Evolutionary conservation across 92 coral and sea anemone genomes (phyloP).

Genomic region (Isaurus tuberculatus): DNA sequence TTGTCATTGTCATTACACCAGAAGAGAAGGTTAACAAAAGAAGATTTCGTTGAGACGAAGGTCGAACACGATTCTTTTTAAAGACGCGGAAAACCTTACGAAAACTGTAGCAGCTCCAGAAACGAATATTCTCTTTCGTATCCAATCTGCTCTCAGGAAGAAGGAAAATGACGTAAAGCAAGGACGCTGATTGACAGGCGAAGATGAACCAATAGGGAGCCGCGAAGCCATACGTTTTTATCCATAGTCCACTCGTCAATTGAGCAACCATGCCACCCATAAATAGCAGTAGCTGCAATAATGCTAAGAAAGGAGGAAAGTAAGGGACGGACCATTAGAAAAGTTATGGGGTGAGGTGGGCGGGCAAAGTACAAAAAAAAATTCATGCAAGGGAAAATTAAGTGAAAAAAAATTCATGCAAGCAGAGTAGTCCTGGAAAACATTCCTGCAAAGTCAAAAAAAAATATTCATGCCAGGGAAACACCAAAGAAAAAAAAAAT

Average conservation of each 20-base stretch:
- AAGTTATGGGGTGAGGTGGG: no score
- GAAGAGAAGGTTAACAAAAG: slow-evolving; percentile 45
- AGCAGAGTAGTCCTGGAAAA: no score
- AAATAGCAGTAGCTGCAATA: slow-evolving; percentile 72
- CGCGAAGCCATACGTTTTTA: slow-evolving; percentile 75
- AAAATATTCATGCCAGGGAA: no score
- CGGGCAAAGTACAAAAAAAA: no score
- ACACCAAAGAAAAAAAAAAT: no score
- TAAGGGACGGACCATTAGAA: no score
- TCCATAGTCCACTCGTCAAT: slow-evolving; percentile 94
- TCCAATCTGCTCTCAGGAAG: slow-evolving; percentile 68
- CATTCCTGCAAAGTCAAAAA: no score
- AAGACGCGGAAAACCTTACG: slow-evolving; percentile 39
- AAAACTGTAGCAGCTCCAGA: slow-evolving; percentile 50
- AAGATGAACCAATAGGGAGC: slow-evolving; percentile 83
- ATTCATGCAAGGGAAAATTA: no score
- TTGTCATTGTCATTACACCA: slow-evolving; percentile 59
- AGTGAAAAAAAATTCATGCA: no score
- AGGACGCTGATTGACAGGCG: slow-evolving; percentile 43
- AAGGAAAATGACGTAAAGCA: slow-evolving; percentile 63
- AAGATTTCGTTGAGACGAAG: slow-evolving; percentile 55
- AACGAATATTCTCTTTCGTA: not conserved
- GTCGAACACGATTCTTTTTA: slow-evolving; percentile 20
- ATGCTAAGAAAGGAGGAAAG: slow-evolving; percentile 41
- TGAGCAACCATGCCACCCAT: slow-evolving; percentile 81